Conservation (phyloP, 2,888 invertebrate genomes). For the Strigamia transsilvanica region DNA sequence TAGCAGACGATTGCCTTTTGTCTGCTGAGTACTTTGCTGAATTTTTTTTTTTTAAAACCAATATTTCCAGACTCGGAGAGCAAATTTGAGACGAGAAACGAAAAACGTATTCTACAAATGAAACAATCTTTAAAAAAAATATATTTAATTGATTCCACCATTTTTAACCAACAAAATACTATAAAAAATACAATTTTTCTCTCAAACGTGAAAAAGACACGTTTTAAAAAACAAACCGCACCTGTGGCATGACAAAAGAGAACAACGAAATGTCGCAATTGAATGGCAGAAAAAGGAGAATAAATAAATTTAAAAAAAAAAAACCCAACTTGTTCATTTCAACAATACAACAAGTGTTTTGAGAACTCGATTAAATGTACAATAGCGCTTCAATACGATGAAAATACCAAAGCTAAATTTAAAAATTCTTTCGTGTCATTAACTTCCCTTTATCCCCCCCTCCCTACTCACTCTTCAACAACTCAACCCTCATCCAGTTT, state of each 20-base stretch:
- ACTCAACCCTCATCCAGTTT: conserved; percentile 39
- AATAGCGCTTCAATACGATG: conserved; percentile 24
- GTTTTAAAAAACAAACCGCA: background rate
- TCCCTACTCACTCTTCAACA: background rate
- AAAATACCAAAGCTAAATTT: conserved; percentile 44
- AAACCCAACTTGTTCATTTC: background rate
- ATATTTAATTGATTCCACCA: no score
- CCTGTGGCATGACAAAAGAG: conserved; percentile 14
- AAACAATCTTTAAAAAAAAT: background rate
- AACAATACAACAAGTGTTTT: conserved; percentile 37
- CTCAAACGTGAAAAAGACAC: background rate
- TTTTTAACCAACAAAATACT: background rate
- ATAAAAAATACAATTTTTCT: background rate
- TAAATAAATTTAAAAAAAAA: no score
- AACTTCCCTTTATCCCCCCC: conserved; percentile 7
- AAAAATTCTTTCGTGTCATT: conserved; percentile 44
- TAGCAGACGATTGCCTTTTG: conserved; percentile 41
- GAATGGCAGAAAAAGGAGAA: background rate
- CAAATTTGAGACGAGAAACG: background rate
- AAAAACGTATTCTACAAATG: conserved; percentile 3
- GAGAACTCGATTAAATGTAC: conserved; percentile 39
- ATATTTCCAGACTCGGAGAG: background rate
- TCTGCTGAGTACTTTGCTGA: conserved; percentile 13
- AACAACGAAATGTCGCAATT: background rate
- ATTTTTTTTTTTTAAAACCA: conserved; percentile 6